Base-by-base conservation (phyloP, 92 coral and sea anemone species). In the Blastomussa wellsi region DNA sequence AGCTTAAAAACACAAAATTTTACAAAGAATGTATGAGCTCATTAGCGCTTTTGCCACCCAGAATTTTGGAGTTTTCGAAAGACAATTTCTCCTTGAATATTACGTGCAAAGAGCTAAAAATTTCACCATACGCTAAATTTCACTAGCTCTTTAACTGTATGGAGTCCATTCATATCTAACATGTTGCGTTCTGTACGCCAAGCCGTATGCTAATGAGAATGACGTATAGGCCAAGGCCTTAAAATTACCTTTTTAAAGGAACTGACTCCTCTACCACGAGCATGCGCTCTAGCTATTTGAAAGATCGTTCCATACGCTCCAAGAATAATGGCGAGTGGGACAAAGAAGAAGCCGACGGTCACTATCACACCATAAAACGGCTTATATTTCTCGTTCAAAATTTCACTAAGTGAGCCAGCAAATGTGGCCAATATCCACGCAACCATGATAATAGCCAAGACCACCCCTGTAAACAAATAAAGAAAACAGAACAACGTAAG, bases 201-300 rank as follows among this genome's bases (percentile, higher is more conserved):
- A n/a, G n/a, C n/a, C n/a, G n/a, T n/a, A n/a, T n/a, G n/a, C n/a
- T n/a, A n/a, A n/a, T n/a, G n/a, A n/a, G n/a, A n/a, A n/a, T n/a
- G n/a, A n/a, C n/a, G n/a, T n/a, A n/a, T n/a, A n/a, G n/a, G n/a
- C n/a, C n/a, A 57, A 57, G 65, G 24, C 17, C 35, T 15, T 36
- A 24, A 17, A 51, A 36, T 24, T 89, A 94, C 98, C 95, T 94
- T 94, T 72, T 87, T 92, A 81, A 94, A 94, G 11, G 95, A 89
- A 42, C 95, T 71, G 29, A 84, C 89, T 24, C 98, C 98, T 80
- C 95, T 87, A 14, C 92, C 92, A 74, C 91, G 94, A 32, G 94
- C 94, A 76, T 94, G 98, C 83, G 95, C 95, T 81, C 95, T 89
- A 20, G 98, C 98, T 70, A 94, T 92, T 62, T 87, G 88, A 65